Evolutionary conservation across 2,888 invertebrate genomes (phyloP), one percentile per base, ranked within the genome.

Genomic region (Drosophila melanocephala): DNA sequence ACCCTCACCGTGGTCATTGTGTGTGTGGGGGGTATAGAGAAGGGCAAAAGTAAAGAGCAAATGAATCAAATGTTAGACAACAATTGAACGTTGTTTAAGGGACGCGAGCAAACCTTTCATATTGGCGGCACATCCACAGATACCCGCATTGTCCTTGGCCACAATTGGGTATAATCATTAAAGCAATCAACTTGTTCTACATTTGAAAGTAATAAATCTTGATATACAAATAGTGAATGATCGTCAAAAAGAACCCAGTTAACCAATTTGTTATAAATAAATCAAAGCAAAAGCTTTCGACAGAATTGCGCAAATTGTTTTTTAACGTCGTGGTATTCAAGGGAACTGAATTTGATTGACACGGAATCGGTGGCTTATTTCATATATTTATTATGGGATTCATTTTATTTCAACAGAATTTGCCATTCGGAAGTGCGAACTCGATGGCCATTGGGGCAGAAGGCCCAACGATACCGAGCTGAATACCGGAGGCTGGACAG

Each of bases 401-500:
- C 7, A 19, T 58, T 68, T 55, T 9, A n/a, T 16, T 50, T 26
- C 2, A 62, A 65, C 92, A 97, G 97, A 96, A 88, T 95, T 94
- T 75, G 97, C 97, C 2, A 95, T 95, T 90, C 95, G 96, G 73
- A 94, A 94, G 47, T 97, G 97, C 90, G 95, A 95, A 5, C 86
- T 93, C 0, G 94, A 95, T 33, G 97, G 97, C 0, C 93, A 93
- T 3, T 98, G 97, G 97, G 95, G 95, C 68, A 94, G 95, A 68
- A 92, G 94, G 77, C 93, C 94, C 86, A 94, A 91, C 85, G 93
- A 56, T 81, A 92, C 59, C 63, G 84, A 51, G 91, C 92, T 85
- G 83, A 92, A 30, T 92, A 90, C 47, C 72, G 93, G 1, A 93
- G 97, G 97, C 3, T 97, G 97, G 96, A 97, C 97, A 3, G 97